A percentile compares a stretch with the other conserved stretches of the same genome.
Evolutionary conservation across 2,797 vertebrate species (phyloP).

Genomic region (Nasua narica): DNA sequence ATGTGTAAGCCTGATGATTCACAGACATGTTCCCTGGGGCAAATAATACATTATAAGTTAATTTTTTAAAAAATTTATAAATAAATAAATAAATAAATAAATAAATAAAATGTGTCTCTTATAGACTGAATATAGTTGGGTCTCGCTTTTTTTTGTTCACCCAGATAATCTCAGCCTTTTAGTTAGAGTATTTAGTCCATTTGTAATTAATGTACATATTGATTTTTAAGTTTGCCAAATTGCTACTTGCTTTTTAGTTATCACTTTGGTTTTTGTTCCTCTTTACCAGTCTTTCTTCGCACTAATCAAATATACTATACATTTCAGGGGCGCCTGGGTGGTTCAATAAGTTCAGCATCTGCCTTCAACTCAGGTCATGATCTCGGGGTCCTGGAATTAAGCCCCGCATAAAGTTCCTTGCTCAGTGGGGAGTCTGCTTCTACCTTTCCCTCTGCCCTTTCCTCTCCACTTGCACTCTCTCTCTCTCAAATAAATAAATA

Average conservation of each 20-base stretch:
- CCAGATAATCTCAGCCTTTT: neutral
- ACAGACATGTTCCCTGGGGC: no score
- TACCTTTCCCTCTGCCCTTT: neutral
- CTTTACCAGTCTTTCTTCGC: neutral
- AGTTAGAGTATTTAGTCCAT: neutral
- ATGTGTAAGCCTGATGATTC: no score
- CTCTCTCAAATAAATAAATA: neutral
- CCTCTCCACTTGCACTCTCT: neutral
- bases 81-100: no score
- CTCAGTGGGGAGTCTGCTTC: accelerated
- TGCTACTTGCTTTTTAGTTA: neutral
- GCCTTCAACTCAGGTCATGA: neutral
- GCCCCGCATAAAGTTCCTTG: neutral
- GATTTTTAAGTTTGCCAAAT: neutral
- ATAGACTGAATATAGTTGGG: neutral
- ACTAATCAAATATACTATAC: neutral
- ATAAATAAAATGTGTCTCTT: neutral
- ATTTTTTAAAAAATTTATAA: no score
- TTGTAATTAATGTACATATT: neutral
- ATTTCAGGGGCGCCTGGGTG: neutral
- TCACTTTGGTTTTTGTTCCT: neutral
- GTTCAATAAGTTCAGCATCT: neutral
- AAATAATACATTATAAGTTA: no score
- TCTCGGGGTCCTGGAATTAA: neutral
- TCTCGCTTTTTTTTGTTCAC: neutral